A percentile compares a stretch with the other conserved stretches of the same genome.
These are phyloP conservation scores for Oryzias curvinotus DNA, from an alignment of 2,113 vertebrate species.

Conservation along the genomic window DNA sequence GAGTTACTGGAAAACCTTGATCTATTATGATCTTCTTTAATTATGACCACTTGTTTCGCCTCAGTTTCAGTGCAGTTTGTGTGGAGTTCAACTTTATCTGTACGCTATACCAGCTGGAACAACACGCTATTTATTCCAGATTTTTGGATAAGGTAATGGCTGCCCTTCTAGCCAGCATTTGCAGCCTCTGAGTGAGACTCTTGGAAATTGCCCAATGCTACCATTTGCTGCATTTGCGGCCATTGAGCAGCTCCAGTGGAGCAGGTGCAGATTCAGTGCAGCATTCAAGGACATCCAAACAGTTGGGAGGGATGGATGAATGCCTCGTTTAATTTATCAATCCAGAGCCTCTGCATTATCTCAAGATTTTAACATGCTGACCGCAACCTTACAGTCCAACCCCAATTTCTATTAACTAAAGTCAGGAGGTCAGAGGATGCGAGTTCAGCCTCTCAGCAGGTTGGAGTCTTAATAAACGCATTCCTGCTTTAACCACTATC, in stretches of 20 bases:
- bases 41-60: background rate
- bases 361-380: slow-evolving; percentile 25
- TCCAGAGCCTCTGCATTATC: slow-evolving; percentile 24
- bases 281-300: slow-evolving; percentile 59
- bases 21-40: background rate
- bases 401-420: slow-evolving; percentile 14
- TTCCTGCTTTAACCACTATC: background rate
- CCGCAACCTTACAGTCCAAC: slow-evolving; percentile 30
- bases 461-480: slow-evolving; percentile 8
- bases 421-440: background rate
- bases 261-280: slow-evolving; percentile 49
- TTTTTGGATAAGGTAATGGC: slow-evolving; percentile 9
- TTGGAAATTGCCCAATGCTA: slow-evolving; percentile 37
- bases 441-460: slow-evolving; percentile 4
- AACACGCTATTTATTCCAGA: slow-evolving; percentile 11
- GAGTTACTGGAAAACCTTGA: no score
- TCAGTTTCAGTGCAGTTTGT: background rate
- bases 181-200: slow-evolving; percentile 4
- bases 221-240: slow-evolving; percentile 32
- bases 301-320: slow-evolving; percentile 47
- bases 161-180: slow-evolving; percentile 9
- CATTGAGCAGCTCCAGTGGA: slow-evolving; percentile 50
- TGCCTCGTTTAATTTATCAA: slow-evolving; percentile 42
- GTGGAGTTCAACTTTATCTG: background rate
- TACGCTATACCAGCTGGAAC: background rate